A percentile compares a stretch with the other conserved stretches of the same genome.
Evolutionary conservation across 1,140 invertebrate genomes (phyloP).

Genomic region (Drosophila watanabei): DNA sequence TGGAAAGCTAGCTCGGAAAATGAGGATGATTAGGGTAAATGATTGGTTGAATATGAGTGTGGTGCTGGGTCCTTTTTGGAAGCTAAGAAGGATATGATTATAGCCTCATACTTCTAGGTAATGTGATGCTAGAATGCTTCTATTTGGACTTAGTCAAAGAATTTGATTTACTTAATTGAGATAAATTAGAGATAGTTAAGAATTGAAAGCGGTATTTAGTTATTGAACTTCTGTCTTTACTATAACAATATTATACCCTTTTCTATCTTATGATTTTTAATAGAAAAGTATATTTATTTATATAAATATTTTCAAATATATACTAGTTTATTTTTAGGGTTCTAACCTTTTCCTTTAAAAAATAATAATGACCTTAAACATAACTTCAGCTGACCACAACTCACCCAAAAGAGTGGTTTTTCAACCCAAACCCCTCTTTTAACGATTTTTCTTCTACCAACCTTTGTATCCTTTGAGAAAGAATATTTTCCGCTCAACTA

Average conservation of each 20-base stretch:
- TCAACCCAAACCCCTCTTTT: not conserved
- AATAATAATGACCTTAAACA: constrained; percentile 3
- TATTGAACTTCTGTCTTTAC: too few species aligned
- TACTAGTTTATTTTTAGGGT: not conserved
- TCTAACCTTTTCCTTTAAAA: not conserved
- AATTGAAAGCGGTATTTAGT: not conserved
- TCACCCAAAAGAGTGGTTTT: not conserved
- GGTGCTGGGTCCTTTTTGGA: not conserved
- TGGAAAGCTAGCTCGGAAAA: constrained; percentile 27
- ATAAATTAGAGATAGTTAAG: not conserved
- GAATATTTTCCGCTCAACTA: constrained; percentile 76
- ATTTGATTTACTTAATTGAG: constrained; percentile 1
- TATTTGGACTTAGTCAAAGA: not conserved
- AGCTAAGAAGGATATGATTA: not conserved
- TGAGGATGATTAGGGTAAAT: constrained; percentile 43
- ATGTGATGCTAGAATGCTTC: not conserved
- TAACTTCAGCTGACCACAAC: constrained; percentile 27
- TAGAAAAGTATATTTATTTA: too few species aligned
- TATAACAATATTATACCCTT: too few species aligned
- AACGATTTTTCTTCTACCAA: not conserved
- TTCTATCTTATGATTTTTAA: too few species aligned
- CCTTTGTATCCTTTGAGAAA: constrained; percentile 36
- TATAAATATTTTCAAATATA: too few species aligned
- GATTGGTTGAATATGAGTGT: constrained; percentile 8
- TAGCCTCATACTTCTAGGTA: not conserved